Percentiles rank a stretch among this genome's conserved stretches.
Conservation (phyloP, 2,113 vertebrate genomes). For the Myotis davidii region DNA sequence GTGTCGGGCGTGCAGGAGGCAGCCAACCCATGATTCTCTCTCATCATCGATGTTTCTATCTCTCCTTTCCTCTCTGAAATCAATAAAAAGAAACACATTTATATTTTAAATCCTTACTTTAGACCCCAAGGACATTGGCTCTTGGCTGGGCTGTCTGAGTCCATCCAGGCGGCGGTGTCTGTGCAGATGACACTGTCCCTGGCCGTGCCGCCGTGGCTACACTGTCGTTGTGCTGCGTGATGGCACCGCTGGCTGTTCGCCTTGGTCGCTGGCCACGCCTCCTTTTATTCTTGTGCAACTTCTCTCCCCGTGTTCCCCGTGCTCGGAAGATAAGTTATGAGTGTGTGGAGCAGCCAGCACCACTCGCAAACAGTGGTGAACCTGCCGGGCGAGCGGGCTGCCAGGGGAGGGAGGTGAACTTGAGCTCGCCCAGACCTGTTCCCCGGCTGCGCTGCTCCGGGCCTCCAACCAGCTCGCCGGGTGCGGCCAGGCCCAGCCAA, state of each 20-base stretch:
- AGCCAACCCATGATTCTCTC: too few relatives aligned
- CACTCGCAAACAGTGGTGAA: constrained; percentile 64
- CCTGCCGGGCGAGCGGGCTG: not conserved
- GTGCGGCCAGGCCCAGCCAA: constrained; percentile 55
- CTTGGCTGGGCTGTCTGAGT: constrained; percentile 76
- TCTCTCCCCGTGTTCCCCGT: constrained; percentile 35
- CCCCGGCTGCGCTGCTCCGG: not conserved
- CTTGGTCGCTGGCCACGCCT: constrained; percentile 60
- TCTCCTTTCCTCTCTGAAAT: too few relatives aligned
- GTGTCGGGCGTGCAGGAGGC: too few relatives aligned
- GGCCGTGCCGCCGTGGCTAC: constrained; percentile 56
- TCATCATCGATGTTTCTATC: too few relatives aligned
- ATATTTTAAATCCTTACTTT: too few relatives aligned
- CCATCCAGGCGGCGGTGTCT: constrained; percentile 57
- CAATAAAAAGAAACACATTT: too few relatives aligned
- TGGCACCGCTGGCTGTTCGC: constrained; percentile 62
- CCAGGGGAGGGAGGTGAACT: constrained; percentile 43
- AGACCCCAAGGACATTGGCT: not conserved
- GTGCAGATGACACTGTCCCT: constrained; percentile 56
- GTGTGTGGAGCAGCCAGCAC: constrained; percentile 31
- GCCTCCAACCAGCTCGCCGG: constrained; percentile 53
- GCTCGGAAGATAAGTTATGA: constrained; percentile 57
- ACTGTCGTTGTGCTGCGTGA: constrained; percentile 60
- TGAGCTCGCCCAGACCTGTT: constrained; percentile 29
- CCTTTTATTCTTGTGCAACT: constrained; percentile 65